These are phyloP conservation scores for Recurvirostra avosetta DNA, from an alignment of 2,113 vertebrate genomes.

Conservation along the genomic window DNA sequence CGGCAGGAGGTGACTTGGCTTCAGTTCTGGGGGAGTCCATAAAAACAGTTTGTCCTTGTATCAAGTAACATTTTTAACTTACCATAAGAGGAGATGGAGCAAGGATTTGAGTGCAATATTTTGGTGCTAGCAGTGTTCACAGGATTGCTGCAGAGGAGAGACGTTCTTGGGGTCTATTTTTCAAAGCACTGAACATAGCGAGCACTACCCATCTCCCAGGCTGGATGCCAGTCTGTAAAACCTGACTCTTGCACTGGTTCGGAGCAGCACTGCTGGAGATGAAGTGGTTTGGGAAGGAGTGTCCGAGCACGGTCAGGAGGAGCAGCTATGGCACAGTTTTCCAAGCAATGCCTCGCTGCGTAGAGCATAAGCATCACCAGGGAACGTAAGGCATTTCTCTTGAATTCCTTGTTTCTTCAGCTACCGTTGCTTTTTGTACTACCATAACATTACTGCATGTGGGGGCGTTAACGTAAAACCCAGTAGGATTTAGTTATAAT, in stretches of 20 bases:
- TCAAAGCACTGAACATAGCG: neutral
- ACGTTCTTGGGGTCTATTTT: neutral
- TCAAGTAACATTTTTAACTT: neutral
- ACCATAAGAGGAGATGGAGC: neutral
- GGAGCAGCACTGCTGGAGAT: neutral
- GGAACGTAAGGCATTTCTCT: neutral
- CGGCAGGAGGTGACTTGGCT: neutral
- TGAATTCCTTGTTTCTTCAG: neutral
- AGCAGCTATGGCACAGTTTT: neutral
- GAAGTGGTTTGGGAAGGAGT: neutral
- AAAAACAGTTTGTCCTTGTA: neutral
- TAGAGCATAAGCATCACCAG: neutral
- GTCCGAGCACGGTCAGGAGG: accelerated
- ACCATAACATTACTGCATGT: accelerated
- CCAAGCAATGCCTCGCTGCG: accelerated
- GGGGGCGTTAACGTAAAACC: neutral
- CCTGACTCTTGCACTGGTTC: accelerated
- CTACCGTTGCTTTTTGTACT: neutral
- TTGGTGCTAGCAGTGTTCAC: neutral
- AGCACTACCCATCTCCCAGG: neutral
- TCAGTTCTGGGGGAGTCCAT: neutral
- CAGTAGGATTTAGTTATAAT: neutral
- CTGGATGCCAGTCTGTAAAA: neutral
- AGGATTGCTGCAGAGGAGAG: neutral
- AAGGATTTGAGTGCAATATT: neutral